Percentiles rank a stretch among this genome's conserved stretches.
Conservation (phyloP, 2,797 vertebrate species). For the Pelobates cultripes region DNA sequence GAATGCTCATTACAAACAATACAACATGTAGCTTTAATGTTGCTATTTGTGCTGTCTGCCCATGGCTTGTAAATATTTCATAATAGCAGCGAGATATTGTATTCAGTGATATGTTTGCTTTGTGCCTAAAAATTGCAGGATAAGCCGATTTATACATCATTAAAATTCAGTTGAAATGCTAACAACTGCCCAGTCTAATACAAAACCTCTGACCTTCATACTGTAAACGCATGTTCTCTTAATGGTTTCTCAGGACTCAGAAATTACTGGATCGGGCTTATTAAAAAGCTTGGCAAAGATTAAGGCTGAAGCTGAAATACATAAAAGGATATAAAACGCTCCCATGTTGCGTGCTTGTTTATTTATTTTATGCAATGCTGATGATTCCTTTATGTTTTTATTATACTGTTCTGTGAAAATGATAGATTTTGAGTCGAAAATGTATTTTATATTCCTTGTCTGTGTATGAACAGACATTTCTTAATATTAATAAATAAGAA, state of each 20-base stretch:
- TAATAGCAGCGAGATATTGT: background rate
- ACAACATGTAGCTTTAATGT: background rate
- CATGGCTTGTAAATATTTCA: conserved; percentile 16
- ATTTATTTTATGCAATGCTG: background rate
- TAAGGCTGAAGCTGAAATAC: background rate
- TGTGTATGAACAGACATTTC: too few relatives aligned
- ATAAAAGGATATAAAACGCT: background rate
- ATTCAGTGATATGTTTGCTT: conserved; percentile 1
- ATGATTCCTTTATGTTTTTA: background rate
- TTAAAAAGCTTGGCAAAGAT: background rate
- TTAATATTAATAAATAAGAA: too few relatives aligned
- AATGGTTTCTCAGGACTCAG: conserved; percentile 2
- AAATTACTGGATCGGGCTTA: background rate
- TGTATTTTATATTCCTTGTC: too few relatives aligned
- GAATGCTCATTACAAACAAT: conserved; percentile 16
- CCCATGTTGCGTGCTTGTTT: too few relatives aligned
- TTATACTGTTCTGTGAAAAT: background rate
- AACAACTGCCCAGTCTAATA: background rate
- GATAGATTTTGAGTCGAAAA: too few relatives aligned
- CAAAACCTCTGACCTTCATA: conserved; percentile 44
- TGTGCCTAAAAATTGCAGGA: background rate
- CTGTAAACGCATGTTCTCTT: background rate
- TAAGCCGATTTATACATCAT: conserved; percentile 17
- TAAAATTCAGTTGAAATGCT: conserved; percentile 2
- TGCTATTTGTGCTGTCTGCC: background rate